Evolutionary conservation across 2,888 invertebrate species (phyloP).

Genomic region (Noctuana brunneofusca): DNA sequence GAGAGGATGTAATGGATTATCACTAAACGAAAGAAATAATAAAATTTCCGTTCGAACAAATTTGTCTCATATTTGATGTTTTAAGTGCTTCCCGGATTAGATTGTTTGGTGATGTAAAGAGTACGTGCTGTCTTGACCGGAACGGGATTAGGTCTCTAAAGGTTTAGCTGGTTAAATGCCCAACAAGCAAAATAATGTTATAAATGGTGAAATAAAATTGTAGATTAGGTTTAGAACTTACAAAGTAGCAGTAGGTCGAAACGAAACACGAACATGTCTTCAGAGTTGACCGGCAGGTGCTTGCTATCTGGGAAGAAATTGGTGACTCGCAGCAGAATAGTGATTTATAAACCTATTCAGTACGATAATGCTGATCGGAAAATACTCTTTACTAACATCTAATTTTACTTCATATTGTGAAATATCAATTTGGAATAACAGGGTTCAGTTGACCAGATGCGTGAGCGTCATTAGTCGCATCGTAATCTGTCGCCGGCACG

Average conservation of each 20-base stretch:
- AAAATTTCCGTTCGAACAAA: slow-evolving; percentile 19
- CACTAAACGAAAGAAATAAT: slow-evolving; percentile 17
- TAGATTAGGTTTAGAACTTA: too few species aligned
- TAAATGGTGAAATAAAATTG: too few species aligned
- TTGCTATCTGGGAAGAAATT: too few species aligned
- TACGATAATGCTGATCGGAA: too few species aligned
- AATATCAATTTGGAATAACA: slow-evolving; percentile 28
- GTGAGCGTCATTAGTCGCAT: slow-evolving; percentile 54
- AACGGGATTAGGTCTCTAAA: neutral
- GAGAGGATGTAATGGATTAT: slow-evolving; percentile 33
- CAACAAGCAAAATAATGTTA: too few species aligned
- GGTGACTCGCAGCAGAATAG: too few species aligned
- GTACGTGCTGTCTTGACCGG: slow-evolving; percentile 5
- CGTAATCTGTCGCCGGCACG: slow-evolving; percentile 66
- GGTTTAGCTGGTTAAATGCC: neutral
- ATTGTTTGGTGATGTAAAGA: slow-evolving; percentile 14
- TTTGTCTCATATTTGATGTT: slow-evolving; percentile 10
- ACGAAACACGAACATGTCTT: too few species aligned
- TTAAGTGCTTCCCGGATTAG: slow-evolving; percentile 3
- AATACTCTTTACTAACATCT: too few species aligned
- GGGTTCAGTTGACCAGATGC: slow-evolving; percentile 55
- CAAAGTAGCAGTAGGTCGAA: too few species aligned
- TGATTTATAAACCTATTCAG: too few species aligned
- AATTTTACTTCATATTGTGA: neutral
- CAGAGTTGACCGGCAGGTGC: too few species aligned